Evolutionary conservation across 2,888 invertebrate species (phyloP).

Genomic region (Apantesis nais): DNA sequence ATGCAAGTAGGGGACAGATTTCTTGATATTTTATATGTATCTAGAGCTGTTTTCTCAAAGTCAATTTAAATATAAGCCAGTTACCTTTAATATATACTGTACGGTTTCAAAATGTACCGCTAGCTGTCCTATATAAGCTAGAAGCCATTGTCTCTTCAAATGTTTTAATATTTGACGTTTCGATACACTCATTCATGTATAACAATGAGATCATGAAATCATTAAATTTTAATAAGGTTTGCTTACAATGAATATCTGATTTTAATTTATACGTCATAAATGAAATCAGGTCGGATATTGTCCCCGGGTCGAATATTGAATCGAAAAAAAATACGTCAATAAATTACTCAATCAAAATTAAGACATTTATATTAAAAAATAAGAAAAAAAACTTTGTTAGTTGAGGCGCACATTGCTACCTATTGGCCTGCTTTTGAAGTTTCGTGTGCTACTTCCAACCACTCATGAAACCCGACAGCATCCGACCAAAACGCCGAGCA

Average conservation of each 20-base stretch:
- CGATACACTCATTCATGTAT: background rate
- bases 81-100: conserved; percentile 22
- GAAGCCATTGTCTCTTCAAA: conserved; percentile 27
- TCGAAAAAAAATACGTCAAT: background rate
- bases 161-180: background rate
- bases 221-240: background rate
- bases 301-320: background rate
- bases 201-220: background rate
- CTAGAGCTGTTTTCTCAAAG: conserved; percentile 17
- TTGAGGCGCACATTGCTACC: conserved; percentile 40
- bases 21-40: conserved; percentile 25
- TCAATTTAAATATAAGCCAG: conserved; percentile 25
- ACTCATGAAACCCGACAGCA: conserved; percentile 23
- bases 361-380: background rate
- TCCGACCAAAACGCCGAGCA: conserved; percentile 10
- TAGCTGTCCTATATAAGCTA: conserved; percentile 33
- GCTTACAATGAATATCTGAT: background rate
- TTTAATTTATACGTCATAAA: background rate
- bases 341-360: conserved; percentile 3
- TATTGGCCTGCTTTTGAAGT: conserved; percentile 46
- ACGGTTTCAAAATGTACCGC: conserved; percentile 27
- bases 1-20: conserved; percentile 19
- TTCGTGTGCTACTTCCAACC: conserved; percentile 51
- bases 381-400: conserved; percentile 22
- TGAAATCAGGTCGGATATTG: background rate